Evolutionary conservation across 2,113 vertebrate genomes (phyloP).

Genomic region (Ginglymostoma cirratum): DNA sequence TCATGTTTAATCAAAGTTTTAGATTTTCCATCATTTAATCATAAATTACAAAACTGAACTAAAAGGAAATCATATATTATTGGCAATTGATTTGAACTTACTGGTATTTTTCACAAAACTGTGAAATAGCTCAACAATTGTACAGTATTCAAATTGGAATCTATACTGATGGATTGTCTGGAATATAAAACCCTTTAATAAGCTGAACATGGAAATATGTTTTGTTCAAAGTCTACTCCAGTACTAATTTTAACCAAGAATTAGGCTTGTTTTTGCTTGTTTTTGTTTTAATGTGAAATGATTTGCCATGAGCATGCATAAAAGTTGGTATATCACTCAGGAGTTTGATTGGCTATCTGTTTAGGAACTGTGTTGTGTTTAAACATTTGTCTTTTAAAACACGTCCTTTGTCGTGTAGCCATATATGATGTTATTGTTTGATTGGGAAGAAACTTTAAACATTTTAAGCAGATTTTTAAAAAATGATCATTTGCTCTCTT

Average conservation of each 20-base stretch:
- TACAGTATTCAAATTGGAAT: background rate
- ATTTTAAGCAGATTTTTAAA: background rate
- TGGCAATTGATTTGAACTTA: background rate
- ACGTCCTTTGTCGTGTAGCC: background rate
- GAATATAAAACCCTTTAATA: background rate
- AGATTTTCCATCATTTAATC: background rate
- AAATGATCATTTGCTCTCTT: background rate
- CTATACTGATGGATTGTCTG: background rate
- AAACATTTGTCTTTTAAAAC: background rate
- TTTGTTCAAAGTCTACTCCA: background rate
- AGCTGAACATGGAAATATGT: background rate
- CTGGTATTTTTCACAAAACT: background rate
- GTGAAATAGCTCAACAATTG: background rate
- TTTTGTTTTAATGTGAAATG: background rate
- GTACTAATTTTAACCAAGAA: background rate
- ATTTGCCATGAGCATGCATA: background rate
- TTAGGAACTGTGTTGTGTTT: background rate
- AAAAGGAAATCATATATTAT: too few relatives aligned
- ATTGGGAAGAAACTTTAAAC: background rate
- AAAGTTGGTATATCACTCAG: background rate
- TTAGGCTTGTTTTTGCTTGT: background rate
- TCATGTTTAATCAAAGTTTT: background rate
- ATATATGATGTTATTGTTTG: background rate
- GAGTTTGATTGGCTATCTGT: background rate
- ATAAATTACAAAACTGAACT: background rate